These are phyloP conservation scores for Dynastes hyllus DNA, from an alignment of 2,888 invertebrate genomes.

Conservation along the genomic window DNA sequence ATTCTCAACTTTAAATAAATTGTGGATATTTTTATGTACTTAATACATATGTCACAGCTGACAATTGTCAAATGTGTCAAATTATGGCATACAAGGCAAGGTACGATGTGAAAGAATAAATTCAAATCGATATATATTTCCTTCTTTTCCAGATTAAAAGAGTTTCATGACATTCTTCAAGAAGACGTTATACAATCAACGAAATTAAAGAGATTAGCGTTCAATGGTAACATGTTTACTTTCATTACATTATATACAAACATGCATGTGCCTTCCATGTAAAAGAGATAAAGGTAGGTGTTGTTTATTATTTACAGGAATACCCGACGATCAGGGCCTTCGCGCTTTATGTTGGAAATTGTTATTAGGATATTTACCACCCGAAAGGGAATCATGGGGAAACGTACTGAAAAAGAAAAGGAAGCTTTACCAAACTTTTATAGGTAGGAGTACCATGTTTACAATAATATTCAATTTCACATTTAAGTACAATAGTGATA, in stretches of 20 bases:
- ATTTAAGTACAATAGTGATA: no score
- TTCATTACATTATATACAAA: not conserved
- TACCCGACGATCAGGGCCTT: constrained; percentile 90
- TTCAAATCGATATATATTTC: constrained; percentile 30
- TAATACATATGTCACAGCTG: constrained; percentile 45
- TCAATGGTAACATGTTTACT: constrained; percentile 79
- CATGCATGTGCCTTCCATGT: not conserved
- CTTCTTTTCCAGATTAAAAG: constrained; percentile 80
- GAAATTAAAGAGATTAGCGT: constrained; percentile 81
- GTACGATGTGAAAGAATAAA: constrained; percentile 57
- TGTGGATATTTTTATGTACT: not conserved
- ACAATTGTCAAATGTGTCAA: constrained; percentile 59
- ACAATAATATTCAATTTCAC: not conserved
- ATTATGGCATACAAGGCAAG: constrained; percentile 69
- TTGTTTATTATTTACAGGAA: constrained; percentile 74
- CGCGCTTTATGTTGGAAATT: constrained; percentile 92
- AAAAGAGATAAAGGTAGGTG: constrained; percentile 7
- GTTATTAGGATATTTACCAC: constrained; percentile 88
- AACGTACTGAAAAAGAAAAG: constrained; percentile 83
- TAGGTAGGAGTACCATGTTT: constrained; percentile 74
- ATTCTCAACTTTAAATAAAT: not conserved
- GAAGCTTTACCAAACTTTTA: constrained; percentile 86
- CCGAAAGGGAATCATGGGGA: constrained; percentile 80
- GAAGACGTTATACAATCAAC: constrained; percentile 82
- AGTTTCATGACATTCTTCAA: constrained; percentile 83